Conservation (phyloP, 1,140 invertebrate species). For the Tetragnatha versicolor region DNA sequence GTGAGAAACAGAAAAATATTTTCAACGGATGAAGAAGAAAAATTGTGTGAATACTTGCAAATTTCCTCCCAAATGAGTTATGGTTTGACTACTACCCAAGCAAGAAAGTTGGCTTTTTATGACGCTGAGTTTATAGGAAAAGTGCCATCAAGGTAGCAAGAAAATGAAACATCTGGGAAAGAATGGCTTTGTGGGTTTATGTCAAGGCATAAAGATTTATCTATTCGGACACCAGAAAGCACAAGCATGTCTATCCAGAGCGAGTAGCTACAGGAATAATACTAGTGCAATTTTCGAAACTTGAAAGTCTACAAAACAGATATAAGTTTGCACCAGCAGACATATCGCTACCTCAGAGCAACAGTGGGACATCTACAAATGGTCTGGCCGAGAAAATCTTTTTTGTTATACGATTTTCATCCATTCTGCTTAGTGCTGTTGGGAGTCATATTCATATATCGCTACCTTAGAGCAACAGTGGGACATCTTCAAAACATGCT, state of each 20-base stretch:
- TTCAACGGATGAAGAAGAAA: not conserved
- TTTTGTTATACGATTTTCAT: too few species aligned
- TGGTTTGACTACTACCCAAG: constrained; percentile 3
- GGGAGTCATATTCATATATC: too few species aligned
- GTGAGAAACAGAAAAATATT: not conserved
- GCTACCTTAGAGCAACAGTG: too few species aligned
- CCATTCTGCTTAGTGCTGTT: too few species aligned
- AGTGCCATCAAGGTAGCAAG: not conserved
- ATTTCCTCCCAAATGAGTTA: not conserved
- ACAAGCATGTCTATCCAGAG: not conserved
- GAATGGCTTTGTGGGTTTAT: not conserved
- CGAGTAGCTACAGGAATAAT: not conserved
- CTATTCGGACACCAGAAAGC: not conserved
- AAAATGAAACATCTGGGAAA: constrained; percentile 8
- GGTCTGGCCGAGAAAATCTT: too few species aligned
- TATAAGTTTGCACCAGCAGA: constrained; percentile 7
- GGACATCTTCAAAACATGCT: too few species aligned
- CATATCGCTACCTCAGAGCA: too few species aligned
- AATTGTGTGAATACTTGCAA: constrained; percentile 12
- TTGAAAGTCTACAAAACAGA: not conserved
- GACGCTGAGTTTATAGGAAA: not conserved
- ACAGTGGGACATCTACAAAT: too few species aligned
- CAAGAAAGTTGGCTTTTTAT: not conserved
- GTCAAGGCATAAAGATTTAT: not conserved
- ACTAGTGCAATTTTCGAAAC: not conserved